A percentile compares a stretch with the other conserved stretches of the same genome.
Conservation (phyloP, 2,888 invertebrate species). For the Scrobipalpa costella region DNA sequence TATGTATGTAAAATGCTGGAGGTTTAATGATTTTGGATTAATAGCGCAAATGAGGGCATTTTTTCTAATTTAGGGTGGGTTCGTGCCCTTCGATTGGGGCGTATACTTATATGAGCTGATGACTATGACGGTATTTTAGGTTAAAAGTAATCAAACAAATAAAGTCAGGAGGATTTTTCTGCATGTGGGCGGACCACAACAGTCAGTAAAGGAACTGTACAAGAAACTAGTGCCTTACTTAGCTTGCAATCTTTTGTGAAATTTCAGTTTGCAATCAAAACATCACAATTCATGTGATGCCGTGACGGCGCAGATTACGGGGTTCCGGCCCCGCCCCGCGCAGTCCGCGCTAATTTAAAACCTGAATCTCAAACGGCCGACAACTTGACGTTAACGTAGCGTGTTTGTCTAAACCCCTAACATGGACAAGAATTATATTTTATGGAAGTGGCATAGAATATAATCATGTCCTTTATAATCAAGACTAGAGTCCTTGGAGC, state of each 20-base stretch:
- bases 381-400: conserved; percentile 68
- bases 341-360: conserved; percentile 70
- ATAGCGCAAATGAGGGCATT: too few species aligned
- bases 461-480: too few species aligned
- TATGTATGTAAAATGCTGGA: too few species aligned
- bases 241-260: conserved; percentile 1
- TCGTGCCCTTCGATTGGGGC: too few species aligned
- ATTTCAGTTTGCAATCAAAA: conserved; percentile 18
- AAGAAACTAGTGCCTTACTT: conserved; percentile 3
- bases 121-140: too few species aligned
- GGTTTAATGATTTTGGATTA: too few species aligned
- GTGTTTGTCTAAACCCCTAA: conserved; percentile 56
- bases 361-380: conserved; percentile 63
- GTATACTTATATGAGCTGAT: too few species aligned
- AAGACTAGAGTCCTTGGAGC: too few species aligned
- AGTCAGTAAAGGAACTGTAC: not conserved
- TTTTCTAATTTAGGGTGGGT: too few species aligned
- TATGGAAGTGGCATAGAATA: conserved; percentile 21
- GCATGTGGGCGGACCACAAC: not conserved
- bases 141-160: too few species aligned
- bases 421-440: conserved; percentile 19
- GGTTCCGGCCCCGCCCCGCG: conserved; percentile 55
- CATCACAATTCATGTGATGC: conserved; percentile 43
- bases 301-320: conserved; percentile 64
- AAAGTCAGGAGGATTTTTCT: not conserved